Conservation (phyloP, 2,888 invertebrate genomes). For the Idaea dimidiata region DNA sequence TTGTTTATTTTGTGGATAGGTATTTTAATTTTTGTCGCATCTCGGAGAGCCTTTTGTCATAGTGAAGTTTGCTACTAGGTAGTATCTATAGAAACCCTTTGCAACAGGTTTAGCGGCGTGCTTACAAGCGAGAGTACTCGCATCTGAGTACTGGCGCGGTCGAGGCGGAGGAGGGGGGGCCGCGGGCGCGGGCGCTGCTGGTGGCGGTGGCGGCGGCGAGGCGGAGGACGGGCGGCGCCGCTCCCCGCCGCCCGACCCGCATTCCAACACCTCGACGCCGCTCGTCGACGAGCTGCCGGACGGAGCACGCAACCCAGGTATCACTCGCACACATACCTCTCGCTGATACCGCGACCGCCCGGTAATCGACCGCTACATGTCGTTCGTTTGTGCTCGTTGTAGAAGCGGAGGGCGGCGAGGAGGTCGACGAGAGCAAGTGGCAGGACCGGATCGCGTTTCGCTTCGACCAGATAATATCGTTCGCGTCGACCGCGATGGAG, state of each 20-base stretch:
- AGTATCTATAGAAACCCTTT: conserved; percentile 1
- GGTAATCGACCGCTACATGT: conserved; percentile 13
- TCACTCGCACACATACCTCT: background rate
- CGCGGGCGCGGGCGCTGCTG: conserved; percentile 67
- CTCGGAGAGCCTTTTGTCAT: no score
- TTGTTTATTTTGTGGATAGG: no score
- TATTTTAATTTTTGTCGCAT: no score
- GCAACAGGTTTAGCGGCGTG: conserved; percentile 89
- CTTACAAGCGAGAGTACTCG: conserved; percentile 88
- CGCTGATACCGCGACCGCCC: background rate
- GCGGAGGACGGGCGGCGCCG: conserved; percentile 47
- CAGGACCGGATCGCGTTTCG: conserved; percentile 95
- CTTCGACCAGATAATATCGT: conserved; percentile 95
- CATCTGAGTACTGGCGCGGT: conserved; percentile 82
- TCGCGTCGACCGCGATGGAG: conserved; percentile 95
- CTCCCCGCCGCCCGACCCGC: conserved; percentile 83
- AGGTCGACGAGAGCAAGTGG: conserved; percentile 93
- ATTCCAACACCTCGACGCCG: conserved; percentile 84
- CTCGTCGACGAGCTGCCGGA: conserved; percentile 81
- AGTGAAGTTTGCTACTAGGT: no score
- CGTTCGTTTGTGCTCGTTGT: conserved; percentile 37
- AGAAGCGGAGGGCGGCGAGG: conserved; percentile 83
- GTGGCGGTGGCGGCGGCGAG: conserved; percentile 55
- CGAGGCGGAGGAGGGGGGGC: conserved; percentile 52
- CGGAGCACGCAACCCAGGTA: conserved; percentile 65